phyloP scores from a whole-genome alignment of 2,888 invertebrate species.

The Caenorhabditis afra region DNA sequence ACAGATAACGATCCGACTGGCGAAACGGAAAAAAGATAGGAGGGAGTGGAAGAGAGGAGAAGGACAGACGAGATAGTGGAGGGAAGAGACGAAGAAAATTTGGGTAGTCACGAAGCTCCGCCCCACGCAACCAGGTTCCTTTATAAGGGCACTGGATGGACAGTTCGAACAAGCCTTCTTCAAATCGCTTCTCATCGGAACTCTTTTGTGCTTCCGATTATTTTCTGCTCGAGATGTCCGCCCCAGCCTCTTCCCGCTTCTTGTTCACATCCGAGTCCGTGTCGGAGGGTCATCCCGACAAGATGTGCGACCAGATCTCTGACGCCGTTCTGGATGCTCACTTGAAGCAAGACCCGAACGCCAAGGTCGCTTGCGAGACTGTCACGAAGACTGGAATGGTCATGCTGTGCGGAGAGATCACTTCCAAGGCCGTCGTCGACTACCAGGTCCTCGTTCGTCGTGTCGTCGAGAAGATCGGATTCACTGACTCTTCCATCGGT shows the following conservation, averaged over 20 bases:
- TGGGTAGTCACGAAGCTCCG: slow-evolving; percentile 40
- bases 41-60: slow-evolving; percentile 13
- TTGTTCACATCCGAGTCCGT: slow-evolving; percentile 98
- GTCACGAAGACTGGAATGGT: slow-evolving; percentile 99
- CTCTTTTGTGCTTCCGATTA: background rate
- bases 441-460: slow-evolving; percentile 97
- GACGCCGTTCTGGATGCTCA: slow-evolving; percentile 92
- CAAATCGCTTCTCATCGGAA: slow-evolving; percentile 7
- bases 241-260: slow-evolving; percentile 83
- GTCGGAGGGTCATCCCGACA: slow-evolving; percentile 98
- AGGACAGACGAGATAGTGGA: background rate
- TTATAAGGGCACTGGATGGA: slow-evolving; percentile 38
- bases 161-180: slow-evolving; percentile 28
- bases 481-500: slow-evolving; percentile 93
- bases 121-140: slow-evolving; percentile 33
- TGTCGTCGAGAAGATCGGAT: slow-evolving; percentile 97
- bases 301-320: slow-evolving; percentile 93
- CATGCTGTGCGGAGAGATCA: slow-evolving; percentile 97
- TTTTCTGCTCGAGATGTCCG: slow-evolving; percentile 12
- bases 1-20: slow-evolving; percentile 41
- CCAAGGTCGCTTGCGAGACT: slow-evolving; percentile 86
- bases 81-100: slow-evolving; percentile 22
- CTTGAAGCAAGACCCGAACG: slow-evolving; percentile 81
- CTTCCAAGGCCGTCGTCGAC: slow-evolving; percentile 96
- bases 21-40: slow-evolving; percentile 46